Percentiles rank a stretch among this genome's conserved stretches.
These are phyloP conservation scores for Tokudaia muenninki DNA, from an alignment of 2,797 vertebrate genomes.

Conservation along the genomic window DNA sequence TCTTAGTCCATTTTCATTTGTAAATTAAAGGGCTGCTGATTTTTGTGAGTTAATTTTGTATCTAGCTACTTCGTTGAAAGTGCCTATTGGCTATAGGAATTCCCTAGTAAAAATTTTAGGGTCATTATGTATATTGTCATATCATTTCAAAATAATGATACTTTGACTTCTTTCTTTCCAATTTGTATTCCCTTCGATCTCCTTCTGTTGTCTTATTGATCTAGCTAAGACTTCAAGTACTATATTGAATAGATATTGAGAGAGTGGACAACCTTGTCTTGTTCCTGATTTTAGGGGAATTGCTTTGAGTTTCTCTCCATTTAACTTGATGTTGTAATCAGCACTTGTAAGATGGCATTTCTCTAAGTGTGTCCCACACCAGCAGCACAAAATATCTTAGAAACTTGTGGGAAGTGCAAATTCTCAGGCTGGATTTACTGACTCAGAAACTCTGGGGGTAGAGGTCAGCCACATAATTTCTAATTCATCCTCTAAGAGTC, in stretches of 20 bases:
- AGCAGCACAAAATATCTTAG: background rate
- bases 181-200: no score
- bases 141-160: no score
- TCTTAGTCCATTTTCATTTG: background rate
- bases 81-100: background rate
- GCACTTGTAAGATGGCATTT: background rate
- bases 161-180: background rate
- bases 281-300: background rate
- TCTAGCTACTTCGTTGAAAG: background rate
- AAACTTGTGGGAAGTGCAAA: background rate
- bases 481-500: background rate
- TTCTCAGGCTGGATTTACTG: background rate
- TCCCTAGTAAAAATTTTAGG: background rate
- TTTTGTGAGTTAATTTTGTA: background rate
- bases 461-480: background rate
- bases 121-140: no score
- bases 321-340: background rate
- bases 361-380: background rate
- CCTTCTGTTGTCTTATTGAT: background rate
- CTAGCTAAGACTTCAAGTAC: background rate
- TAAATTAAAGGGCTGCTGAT: background rate
- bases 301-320: conserved; percentile 3
- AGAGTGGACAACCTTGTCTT: background rate
- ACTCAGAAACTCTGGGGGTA: background rate
- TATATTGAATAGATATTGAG: background rate